Evolutionary conservation across 2,113 vertebrate species (phyloP), one percentile per base, ranked within the genome.

Genomic region (Sitta europaea): DNA sequence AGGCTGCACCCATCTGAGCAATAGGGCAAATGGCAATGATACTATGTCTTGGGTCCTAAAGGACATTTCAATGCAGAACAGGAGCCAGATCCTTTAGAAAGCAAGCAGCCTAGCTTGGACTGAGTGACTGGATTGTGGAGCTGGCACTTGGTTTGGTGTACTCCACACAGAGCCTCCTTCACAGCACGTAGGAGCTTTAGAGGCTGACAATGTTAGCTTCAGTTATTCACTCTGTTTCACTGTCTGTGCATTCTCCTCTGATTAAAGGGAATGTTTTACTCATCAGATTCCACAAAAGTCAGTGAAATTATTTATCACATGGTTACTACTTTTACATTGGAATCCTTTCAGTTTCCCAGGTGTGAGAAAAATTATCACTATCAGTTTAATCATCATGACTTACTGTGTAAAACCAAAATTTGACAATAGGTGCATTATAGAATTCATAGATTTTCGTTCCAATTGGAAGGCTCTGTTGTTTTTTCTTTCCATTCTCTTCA

Each of bases 391-490:
- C n/a, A 62, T 28, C 21, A 29, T 71, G 19, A 96, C 98, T 98
- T 97, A 99, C 99, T 6, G 99, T 99, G 96, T 99, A 99, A 95
- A 99, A 99, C 99, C 99, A 99, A 97, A 99, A 99, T 97, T 99
- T 99, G 88, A 99, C 99, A 75, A 99, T 99, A 33, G 99, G 99
- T 2, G 99, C 99, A 2, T 99, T 99, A 63, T 99, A 99, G 97
- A 99, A 99, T 96, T 99, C 99, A 90, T 99, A 99, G 96, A 99
- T 98, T 96, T 98, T 99, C 67, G 97, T 98, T 61, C 98, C 99
- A 28, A 99, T 99, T 25, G 99, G 99, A 80, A 99, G 98, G 86
- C 98, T 99, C 3, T 75, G 98, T 33, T 99, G 98, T 40, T 99
- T 99, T 85, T 98, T 97, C 63, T 97, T 98, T n/a, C 98, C 99